Evolutionary conservation across 2,888 invertebrate genomes (phyloP).

Genomic region (Tetranychus piercei): DNA sequence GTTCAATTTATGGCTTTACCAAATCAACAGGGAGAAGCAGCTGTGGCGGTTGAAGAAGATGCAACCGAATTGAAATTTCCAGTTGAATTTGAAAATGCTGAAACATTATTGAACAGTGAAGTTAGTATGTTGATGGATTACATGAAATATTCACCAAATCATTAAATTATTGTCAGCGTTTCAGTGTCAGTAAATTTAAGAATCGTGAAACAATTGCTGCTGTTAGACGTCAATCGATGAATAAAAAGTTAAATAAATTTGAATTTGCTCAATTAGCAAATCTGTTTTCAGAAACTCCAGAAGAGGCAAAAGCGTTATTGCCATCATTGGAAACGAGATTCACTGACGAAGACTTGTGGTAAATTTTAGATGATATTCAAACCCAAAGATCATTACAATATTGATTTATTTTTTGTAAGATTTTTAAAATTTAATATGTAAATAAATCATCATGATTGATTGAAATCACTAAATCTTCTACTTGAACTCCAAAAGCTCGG

Average conservation of each 20-base stretch:
- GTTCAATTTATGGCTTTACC: slow-evolving; percentile 32
- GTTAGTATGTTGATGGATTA: slow-evolving; percentile 91
- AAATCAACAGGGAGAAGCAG: background rate
- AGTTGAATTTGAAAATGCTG: slow-evolving; percentile 97
- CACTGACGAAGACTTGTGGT: slow-evolving; percentile 92
- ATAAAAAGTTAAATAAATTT: slow-evolving; percentile 91
- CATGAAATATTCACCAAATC: slow-evolving; percentile 94
- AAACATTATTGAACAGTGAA: slow-evolving; percentile 85
- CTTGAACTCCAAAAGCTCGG: too few species aligned
- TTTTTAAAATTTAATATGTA: too few species aligned
- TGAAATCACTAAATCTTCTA: too few species aligned
- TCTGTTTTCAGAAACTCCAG: slow-evolving; percentile 92
- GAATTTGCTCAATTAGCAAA: slow-evolving; percentile 92
- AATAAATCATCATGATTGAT: too few species aligned
- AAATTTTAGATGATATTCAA: slow-evolving; percentile 89
- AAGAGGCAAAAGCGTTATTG: slow-evolving; percentile 92
- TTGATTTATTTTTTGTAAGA: slow-evolving; percentile 32
- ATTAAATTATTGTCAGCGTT: slow-evolving; percentile 79
- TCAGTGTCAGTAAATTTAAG: slow-evolving; percentile 90
- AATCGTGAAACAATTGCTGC: slow-evolving; percentile 94
- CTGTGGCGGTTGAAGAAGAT: slow-evolving; percentile 63
- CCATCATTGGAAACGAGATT: slow-evolving; percentile 91
- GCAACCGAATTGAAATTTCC: slow-evolving; percentile 93
- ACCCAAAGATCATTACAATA: slow-evolving; percentile 95
- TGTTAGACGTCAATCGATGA: slow-evolving; percentile 73